These are phyloP conservation scores for Rattus rattus DNA, from an alignment of 2,113 vertebrate genomes.

Conservation along the genomic window DNA sequence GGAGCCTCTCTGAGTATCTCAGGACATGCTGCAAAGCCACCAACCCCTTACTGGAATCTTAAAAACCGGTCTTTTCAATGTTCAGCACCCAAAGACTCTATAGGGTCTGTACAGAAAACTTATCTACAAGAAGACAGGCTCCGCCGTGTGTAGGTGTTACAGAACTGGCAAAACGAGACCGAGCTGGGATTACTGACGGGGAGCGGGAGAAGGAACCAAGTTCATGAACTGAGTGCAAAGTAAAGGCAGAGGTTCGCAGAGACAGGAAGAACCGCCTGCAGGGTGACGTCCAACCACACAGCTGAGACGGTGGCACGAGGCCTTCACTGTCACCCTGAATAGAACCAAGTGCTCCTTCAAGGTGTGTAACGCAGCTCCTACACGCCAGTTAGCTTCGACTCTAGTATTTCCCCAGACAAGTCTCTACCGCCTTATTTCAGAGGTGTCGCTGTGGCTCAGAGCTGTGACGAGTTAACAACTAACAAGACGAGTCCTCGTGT, in stretches of 20 bases:
- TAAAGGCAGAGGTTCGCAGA: neutral
- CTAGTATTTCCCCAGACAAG: conserved; percentile 48
- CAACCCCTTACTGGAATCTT: neutral
- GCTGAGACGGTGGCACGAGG: neutral
- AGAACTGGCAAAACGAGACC: conserved; percentile 18
- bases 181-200: neutral
- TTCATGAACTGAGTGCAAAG: neutral
- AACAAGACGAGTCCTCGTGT: conserved; percentile 65
- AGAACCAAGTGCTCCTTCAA: neutral
- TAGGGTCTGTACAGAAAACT: conserved; percentile 12
- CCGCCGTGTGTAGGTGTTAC: neutral
- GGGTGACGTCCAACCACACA: neutral
- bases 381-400: conserved; percentile 54
- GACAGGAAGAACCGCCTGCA: neutral
- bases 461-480: conserved; percentile 63
- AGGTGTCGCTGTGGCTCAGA: conserved; percentile 55
- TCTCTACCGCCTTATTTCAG: conserved; percentile 65
- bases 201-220: neutral
- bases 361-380: neutral
- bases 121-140: neutral
- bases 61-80: neutral
- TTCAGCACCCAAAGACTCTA: conserved; percentile 9
- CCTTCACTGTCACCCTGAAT: neutral
- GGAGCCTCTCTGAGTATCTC: neutral
- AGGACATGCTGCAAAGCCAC: conserved; percentile 31